These are phyloP conservation scores for Emydoidea blandingii DNA, from an alignment of 2,797 vertebrate genomes.

Conservation along the genomic window DNA sequence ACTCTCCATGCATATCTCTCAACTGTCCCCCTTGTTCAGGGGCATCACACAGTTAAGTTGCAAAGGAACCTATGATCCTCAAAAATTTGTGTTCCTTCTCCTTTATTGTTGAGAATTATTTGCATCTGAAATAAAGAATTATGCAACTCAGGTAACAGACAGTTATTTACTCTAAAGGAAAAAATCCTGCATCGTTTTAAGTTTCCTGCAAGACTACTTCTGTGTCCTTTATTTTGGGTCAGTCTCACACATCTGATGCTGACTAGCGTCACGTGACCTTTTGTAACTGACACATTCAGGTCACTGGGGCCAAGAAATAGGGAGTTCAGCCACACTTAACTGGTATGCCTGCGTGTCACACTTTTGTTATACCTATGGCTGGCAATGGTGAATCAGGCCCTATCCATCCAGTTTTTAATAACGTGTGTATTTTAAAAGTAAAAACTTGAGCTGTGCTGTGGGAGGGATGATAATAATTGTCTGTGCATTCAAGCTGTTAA, in stretches of 20 bases:
- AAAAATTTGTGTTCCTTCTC: background rate
- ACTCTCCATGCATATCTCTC: background rate
- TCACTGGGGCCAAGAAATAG: background rate
- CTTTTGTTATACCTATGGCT: background rate
- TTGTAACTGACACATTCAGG: background rate
- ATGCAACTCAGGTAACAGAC: background rate
- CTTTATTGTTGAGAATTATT: slow-evolving; percentile 26
- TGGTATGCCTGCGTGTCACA: background rate
- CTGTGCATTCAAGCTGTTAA: background rate
- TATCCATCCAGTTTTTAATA: background rate
- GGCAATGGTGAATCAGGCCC: background rate
- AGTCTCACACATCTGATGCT: background rate
- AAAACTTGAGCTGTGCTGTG: background rate
- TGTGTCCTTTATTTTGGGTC: background rate
- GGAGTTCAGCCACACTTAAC: background rate
- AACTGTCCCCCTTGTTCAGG: background rate
- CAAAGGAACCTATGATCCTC: background rate
- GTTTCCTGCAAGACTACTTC: slow-evolving; percentile 9
- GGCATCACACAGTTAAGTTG: background rate
- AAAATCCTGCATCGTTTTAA: background rate
- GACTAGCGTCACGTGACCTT: background rate
- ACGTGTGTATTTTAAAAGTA: background rate
- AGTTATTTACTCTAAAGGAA: background rate
- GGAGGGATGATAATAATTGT: background rate
- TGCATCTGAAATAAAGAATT: slow-evolving; percentile 20